A percentile compares a stretch with the other conserved stretches of the same genome.
phyloP scores from a whole-genome alignment of 2,888 invertebrate species.

The Oscheius sp. region DNA sequence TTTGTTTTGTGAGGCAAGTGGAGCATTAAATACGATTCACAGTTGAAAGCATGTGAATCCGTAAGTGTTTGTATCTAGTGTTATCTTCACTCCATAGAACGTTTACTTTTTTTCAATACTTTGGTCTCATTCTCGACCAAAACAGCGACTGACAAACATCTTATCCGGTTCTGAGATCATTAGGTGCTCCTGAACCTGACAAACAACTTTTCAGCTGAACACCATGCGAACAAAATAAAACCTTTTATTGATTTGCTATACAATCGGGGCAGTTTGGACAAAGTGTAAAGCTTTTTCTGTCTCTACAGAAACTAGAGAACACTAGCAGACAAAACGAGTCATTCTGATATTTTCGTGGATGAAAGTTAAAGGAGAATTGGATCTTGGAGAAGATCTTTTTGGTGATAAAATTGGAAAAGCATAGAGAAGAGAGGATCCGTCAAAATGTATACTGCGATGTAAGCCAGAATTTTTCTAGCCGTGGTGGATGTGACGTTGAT shows the following conservation, averaged over 20 bases:
- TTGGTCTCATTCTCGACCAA: too few relatives aligned
- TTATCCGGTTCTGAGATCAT: too few relatives aligned
- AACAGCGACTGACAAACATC: too few relatives aligned
- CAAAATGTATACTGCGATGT: conserved; percentile 1
- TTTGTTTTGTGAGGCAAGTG: too few relatives aligned
- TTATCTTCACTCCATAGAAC: too few relatives aligned
- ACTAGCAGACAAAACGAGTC: neutral
- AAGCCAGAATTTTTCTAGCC: conserved; percentile 6
- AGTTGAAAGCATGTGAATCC: too few relatives aligned
- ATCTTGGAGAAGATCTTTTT: too few relatives aligned
- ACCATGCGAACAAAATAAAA: neutral
- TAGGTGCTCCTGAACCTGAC: too few relatives aligned
- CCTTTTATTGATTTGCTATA: conserved; percentile 32
- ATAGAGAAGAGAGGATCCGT: conserved; percentile 17
- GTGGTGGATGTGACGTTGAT: conserved; percentile 26
- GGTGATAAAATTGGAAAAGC: conserved; percentile 26
- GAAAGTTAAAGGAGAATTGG: conserved; percentile 15
- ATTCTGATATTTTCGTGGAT: conserved; percentile 24
- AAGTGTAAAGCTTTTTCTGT: conserved; percentile 31
- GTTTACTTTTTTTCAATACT: too few relatives aligned
- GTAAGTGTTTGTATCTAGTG: too few relatives aligned
- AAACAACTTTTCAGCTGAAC: neutral
- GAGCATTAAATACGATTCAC: too few relatives aligned
- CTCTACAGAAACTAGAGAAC: conserved; percentile 25
- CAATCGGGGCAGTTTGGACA: conserved; percentile 22